Percentiles rank a stretch among this genome's conserved stretches.
Conservation (phyloP, 2,797 vertebrate species). For the Myripristis murdjan region DNA sequence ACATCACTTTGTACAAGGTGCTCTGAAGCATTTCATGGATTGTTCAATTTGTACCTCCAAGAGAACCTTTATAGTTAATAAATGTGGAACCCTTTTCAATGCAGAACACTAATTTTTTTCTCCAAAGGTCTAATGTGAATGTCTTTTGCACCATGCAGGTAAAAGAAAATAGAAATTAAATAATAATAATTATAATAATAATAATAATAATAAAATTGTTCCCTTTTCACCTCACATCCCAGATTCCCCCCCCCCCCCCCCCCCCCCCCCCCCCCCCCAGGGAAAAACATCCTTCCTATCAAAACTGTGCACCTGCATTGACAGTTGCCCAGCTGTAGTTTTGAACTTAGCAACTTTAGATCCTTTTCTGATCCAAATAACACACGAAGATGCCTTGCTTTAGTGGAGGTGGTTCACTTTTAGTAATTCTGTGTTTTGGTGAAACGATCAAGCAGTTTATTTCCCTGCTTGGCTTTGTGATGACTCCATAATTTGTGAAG, state of each 20-base stretch:
- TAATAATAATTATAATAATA: too few relatives aligned
- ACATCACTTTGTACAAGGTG: constrained; percentile 27
- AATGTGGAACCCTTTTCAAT: constrained; percentile 30
- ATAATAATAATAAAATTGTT: constrained; percentile 24
- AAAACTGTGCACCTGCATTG: too few relatives aligned
- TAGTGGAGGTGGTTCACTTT: not conserved
- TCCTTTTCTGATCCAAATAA: constrained; percentile 11
- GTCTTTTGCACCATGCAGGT: constrained; percentile 19
- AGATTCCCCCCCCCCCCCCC: too few relatives aligned
- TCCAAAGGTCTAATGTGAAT: not conserved
- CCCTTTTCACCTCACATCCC: not conserved
- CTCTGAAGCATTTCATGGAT: constrained; percentile 59
- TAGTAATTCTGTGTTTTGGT: constrained; percentile 20
- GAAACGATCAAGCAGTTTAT: constrained; percentile 22
- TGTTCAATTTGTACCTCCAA: constrained; percentile 37
- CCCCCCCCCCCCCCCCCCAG: too few relatives aligned
- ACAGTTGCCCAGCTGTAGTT: not conserved
- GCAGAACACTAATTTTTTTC: not conserved
- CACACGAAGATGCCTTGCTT: constrained; percentile 3
- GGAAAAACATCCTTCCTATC: too few relatives aligned
- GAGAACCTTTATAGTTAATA: constrained; percentile 54
- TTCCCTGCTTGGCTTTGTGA: constrained; percentile 10
- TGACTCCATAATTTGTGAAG: constrained; percentile 1
- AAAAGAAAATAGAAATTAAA: constrained; percentile 23
- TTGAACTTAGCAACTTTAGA: constrained; percentile 7